phyloP scores from a whole-genome alignment of 1,140 invertebrate genomes.

The Hormaphis cornu region DNA sequence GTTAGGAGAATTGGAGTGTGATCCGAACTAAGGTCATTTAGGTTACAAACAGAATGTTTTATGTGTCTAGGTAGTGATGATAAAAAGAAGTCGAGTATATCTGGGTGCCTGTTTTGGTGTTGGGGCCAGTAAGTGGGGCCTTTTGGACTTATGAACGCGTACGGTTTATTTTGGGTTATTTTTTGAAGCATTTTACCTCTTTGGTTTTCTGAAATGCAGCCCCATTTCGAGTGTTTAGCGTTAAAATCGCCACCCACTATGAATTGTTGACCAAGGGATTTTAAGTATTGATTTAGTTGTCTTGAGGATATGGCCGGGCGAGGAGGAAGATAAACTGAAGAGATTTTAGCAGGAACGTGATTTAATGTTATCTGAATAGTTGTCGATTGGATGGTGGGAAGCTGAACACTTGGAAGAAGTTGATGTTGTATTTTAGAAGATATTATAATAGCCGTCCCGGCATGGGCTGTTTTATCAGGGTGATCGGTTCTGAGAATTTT shows the following conservation, averaged over 20 bases:
- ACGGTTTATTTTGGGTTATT: background rate
- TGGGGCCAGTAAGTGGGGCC: constrained; percentile 17
- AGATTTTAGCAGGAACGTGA: background rate
- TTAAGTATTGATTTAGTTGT: constrained; percentile 1
- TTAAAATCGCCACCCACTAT: constrained; percentile 20
- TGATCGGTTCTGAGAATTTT: background rate
- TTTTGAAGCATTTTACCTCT: background rate
- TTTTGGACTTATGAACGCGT: background rate
- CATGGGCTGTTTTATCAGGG: background rate
- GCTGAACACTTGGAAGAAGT: background rate
- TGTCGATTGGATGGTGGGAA: constrained; percentile 18
- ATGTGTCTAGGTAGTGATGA: background rate
- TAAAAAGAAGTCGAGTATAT: constrained; percentile 27
- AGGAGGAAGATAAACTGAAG: constrained; percentile 24
- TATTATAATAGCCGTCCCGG: background rate
- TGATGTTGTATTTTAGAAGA: background rate
- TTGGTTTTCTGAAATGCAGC: background rate
- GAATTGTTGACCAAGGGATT: constrained; percentile 2
- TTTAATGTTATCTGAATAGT: constrained; percentile 10
- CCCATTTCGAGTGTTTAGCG: constrained; percentile 9
- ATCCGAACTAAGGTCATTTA: background rate
- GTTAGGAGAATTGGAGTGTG: constrained; percentile 5
- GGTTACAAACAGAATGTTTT: background rate
- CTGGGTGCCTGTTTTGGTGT: background rate
- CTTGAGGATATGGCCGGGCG: background rate